A percentile compares a stretch with the other conserved stretches of the same genome.
Evolutionary conservation across 2,888 invertebrate species (phyloP).

Genomic region (Dioctria rufipes): DNA sequence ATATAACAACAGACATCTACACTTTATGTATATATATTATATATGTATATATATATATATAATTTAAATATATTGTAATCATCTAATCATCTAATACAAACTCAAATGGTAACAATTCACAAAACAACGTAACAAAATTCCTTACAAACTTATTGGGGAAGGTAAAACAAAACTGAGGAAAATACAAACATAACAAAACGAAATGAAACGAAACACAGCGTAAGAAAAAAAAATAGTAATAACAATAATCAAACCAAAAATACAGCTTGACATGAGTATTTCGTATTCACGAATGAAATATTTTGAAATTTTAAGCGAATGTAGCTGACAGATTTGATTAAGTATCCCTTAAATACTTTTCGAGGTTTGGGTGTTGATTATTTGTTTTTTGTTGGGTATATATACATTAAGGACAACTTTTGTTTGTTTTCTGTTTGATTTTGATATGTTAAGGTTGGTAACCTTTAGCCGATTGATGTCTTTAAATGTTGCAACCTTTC

Average conservation of each 20-base stretch:
- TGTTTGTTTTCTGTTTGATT: background rate
- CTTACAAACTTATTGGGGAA: slow-evolving; percentile 51
- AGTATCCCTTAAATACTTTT: background rate
- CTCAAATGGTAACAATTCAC: slow-evolving; percentile 60
- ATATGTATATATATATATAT: slow-evolving; percentile 61
- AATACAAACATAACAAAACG: slow-evolving; percentile 39
- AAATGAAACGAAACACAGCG: slow-evolving; percentile 12
- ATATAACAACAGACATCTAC: slow-evolving; percentile 69
- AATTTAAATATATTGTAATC: slow-evolving; percentile 60
- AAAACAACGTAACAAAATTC: slow-evolving; percentile 59
- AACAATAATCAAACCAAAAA: slow-evolving; percentile 39
- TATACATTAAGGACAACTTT: background rate
- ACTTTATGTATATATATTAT: slow-evolving; percentile 62
- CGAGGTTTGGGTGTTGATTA: background rate
- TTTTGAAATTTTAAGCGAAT: slow-evolving; percentile 14
- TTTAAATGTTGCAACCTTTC: slow-evolving; percentile 55
- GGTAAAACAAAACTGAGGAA: slow-evolving; percentile 36
- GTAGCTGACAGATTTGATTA: background rate
- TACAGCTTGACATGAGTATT: slow-evolving; percentile 36
- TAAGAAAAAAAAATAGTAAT: slow-evolving; percentile 42
- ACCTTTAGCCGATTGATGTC: slow-evolving; percentile 2
- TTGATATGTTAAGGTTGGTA: background rate
- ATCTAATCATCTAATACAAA: slow-evolving; percentile 63
- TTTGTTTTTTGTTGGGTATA: slow-evolving; percentile 1
- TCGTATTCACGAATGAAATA: slow-evolving; percentile 4